Base-by-base conservation (phyloP, 2,888 invertebrate species). In the Eilema caniola region DNA sequence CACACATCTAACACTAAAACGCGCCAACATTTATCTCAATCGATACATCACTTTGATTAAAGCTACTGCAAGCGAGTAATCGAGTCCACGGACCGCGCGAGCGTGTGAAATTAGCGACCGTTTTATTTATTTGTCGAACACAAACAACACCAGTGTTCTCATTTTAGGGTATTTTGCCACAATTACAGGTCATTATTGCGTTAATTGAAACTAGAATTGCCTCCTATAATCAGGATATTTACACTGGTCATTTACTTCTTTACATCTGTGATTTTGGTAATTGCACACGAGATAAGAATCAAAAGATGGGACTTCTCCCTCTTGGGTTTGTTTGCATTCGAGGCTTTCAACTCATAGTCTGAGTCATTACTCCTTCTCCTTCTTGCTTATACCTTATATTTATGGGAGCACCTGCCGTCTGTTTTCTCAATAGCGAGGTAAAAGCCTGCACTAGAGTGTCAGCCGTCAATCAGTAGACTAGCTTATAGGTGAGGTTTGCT, bases 21-120 rank as follows among this genome's bases (percentile, higher is more conserved):
- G 41, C 37, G 16, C 3, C 0, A 33, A 31, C 31, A 33, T 12
- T 31, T 62, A 41, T 62, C 62, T 62, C 24, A 24, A 62, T 62
- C 24, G 24, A 12, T 62, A 62, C 62, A 41, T 62, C 23, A 23
- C n/a, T 62, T 62, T 62, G 62, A 41, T 62, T 41, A 41, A 62
- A 41, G 24, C 62, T 41, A 41, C 25, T 25, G 41, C 41, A 41
- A 41, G 20, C 37, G 16, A 62, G 3, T 62, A 41, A 41, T 24
- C 41, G 16, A 62, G 16, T 62, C 10, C 24, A 16, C 24, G 37
- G 24, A 24, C 31, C 24, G 24, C 16, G 16, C 10, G 37, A 41
- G 1, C 37, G 41, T 41, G 62, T 41, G 24, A 62, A 41, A 41
- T 62, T 62, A 31, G 24, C 24, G 20, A 62, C 0, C 41, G 62